Base-by-base conservation (phyloP, 2,113 vertebrate species). In the Zosterops borbonicus region DNA sequence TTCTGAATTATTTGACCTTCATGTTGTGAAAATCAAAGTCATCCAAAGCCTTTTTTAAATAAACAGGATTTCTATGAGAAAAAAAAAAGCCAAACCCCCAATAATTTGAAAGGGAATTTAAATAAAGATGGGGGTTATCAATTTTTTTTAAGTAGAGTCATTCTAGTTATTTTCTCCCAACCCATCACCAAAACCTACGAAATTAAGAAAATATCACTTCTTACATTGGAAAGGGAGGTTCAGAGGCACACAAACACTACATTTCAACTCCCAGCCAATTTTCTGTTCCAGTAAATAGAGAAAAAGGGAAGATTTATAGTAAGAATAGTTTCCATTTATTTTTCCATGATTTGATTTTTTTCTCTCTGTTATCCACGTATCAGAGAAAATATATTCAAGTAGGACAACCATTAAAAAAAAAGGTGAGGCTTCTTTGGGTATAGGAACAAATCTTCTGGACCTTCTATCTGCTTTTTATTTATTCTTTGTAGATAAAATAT, bases 1-100 rank as follows among this genome's bases (percentile, higher is more conserved):
- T 71, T 91, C 75, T 78, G 90, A 93, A 94, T 83, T 87, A n/a
- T 77, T 95, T 96, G 95, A 95, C 94, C 93, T 96, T 96, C 92
- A 77, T 60, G 67, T 96, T 94, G 88, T 88, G 76, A 90, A 94
- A 92, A 93, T 75, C 90, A 94, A 90, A 97, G 94, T 95, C 95
- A 88, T 11, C 71, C 71, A 93, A 94, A 97, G 88, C 87, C 68
- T 49, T 80, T 94, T 92, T 78, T 90, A 92, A 93, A 88, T 77
- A 85, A 96, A 88, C 67, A 49, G 9, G 39, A 50, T 89, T 68
- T 83, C 41, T 60, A 6, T 47, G 16, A 28, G 46, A 62, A 69
- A 56, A 59, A 59, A 39, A 59, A 46, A 52, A 39, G 6, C 6
- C 11, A 47, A 68, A 1, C 9, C 27, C 50, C 50, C 22, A 15